Conservation (phyloP, 2,888 invertebrate species). For the Dynastes grantii region DNA sequence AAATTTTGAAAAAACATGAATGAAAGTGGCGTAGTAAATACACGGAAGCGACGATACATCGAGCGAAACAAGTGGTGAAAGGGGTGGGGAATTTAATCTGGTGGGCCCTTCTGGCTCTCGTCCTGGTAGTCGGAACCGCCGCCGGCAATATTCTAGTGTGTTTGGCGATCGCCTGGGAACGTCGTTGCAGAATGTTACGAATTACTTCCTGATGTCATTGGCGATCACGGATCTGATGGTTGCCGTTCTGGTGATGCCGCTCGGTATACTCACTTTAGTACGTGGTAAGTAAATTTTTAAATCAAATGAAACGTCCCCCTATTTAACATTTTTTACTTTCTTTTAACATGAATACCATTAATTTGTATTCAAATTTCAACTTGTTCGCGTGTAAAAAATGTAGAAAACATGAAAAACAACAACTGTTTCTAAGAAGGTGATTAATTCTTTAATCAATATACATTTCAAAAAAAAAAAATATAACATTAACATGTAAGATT, state of each 20-base stretch:
- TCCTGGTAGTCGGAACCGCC: slow-evolving; percentile 88
- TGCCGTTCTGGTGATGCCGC: slow-evolving; percentile 95
- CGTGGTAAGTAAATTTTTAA: slow-evolving; percentile 77
- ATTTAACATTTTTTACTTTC: neutral
- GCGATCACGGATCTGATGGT: slow-evolving; percentile 97
- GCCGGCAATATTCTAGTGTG: slow-evolving; percentile 96
- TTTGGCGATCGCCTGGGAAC: slow-evolving; percentile 92
- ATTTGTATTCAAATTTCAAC: too few relatives aligned
- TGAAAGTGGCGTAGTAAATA: slow-evolving; percentile 43
- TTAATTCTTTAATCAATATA: too few relatives aligned
- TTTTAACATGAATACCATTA: too few relatives aligned
- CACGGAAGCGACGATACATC: slow-evolving; percentile 50
- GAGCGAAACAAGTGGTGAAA: slow-evolving; percentile 45
- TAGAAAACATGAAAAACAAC: neutral
- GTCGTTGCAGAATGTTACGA: slow-evolving; percentile 96
- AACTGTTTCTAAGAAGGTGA: neutral
- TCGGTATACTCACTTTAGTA: slow-evolving; percentile 88
- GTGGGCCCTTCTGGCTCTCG: slow-evolving; percentile 86
- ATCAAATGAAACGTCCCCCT: slow-evolving; percentile 4
- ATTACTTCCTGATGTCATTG: slow-evolving; percentile 96
- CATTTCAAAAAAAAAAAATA: too few relatives aligned
- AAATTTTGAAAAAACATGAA: slow-evolving; percentile 49
- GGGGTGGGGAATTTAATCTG: slow-evolving; percentile 69
- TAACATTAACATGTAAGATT: too few relatives aligned
- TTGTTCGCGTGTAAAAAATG: neutral